phyloP scores from a whole-genome alignment of 2,888 invertebrate genomes.

The Eupithecia pulchellata region DNA sequence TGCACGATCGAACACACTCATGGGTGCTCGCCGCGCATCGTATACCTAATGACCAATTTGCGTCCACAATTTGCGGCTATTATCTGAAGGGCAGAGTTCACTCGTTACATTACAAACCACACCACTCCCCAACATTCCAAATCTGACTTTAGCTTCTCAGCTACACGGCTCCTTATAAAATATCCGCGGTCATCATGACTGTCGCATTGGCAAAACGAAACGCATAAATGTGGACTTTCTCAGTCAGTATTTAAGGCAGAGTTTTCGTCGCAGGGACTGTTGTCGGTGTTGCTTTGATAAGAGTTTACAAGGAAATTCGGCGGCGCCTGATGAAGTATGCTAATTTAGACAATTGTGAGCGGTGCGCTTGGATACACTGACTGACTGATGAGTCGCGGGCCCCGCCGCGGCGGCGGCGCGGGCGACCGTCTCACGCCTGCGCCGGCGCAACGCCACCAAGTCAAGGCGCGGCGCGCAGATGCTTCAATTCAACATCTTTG shows the following conservation, averaged over 20 bases:
- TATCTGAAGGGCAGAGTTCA: slow-evolving; percentile 72
- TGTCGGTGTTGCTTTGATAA: slow-evolving; percentile 68
- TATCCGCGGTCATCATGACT: slow-evolving; percentile 28
- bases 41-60: slow-evolving; percentile 69
- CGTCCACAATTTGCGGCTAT: slow-evolving; percentile 74
- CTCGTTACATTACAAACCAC: slow-evolving; percentile 52
- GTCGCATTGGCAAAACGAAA: slow-evolving; percentile 30
- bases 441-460: background rate
- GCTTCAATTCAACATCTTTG: background rate
- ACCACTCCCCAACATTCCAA: slow-evolving; percentile 23
- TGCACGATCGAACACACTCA: slow-evolving; percentile 41
- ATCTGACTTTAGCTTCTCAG: slow-evolving; percentile 45
- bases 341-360: slow-evolving; percentile 76
- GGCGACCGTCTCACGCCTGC: slow-evolving; percentile 36
- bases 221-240: slow-evolving; percentile 46
- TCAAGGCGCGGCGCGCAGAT: background rate
- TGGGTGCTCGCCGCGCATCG: slow-evolving; percentile 55
- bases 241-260: slow-evolving; percentile 41
- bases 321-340: slow-evolving; percentile 76
- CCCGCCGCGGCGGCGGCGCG: too few relatives aligned
- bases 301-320: slow-evolving; percentile 69
- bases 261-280: slow-evolving; percentile 40
- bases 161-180: slow-evolving; percentile 45
- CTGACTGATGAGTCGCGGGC: slow-evolving; percentile 59
- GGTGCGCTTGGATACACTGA: slow-evolving; percentile 56